Conservation (phyloP, 2,888 invertebrate genomes). For the Oxyteleia sp. region DNA sequence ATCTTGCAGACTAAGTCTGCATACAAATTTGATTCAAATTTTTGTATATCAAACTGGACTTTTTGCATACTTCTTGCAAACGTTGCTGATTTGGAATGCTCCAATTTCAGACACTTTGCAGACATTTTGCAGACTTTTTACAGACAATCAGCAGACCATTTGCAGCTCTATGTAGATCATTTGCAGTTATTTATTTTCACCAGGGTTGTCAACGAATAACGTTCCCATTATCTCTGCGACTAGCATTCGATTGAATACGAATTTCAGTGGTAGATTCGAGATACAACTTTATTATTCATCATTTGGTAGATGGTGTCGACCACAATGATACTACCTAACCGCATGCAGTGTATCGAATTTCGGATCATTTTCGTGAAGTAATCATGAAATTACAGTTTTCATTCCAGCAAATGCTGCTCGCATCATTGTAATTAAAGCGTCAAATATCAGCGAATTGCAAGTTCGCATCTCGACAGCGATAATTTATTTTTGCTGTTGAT, state of each 20-base stretch:
- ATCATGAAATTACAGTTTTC: conserved; percentile 63
- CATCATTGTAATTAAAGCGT: conserved; percentile 54
- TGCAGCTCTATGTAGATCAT: no score
- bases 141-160: no score
- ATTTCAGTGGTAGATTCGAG: conserved; percentile 27
- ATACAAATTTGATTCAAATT: no score
- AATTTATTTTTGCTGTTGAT: background rate
- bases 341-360: conserved; percentile 56
- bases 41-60: no score
- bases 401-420: conserved; percentile 18
- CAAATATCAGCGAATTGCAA: conserved; percentile 29
- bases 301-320: conserved; percentile 50
- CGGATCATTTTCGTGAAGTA: conserved; percentile 61
- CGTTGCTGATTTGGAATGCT: no score
- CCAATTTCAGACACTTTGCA: no score
- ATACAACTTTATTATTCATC: conserved; percentile 64
- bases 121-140: no score
- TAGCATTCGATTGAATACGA: conserved; percentile 42
- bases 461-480: background rate
- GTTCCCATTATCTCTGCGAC: conserved; percentile 26
- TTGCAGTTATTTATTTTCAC: no score
- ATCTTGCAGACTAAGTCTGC: no score
- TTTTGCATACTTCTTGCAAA: no score
- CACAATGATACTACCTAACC: conserved; percentile 45
- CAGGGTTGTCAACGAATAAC: conserved; percentile 36